Percentiles rank a stretch among this genome's conserved stretches.
Evolutionary conservation across 2,113 vertebrate genomes (phyloP).

Genomic region (Vicugna pacos): DNA sequence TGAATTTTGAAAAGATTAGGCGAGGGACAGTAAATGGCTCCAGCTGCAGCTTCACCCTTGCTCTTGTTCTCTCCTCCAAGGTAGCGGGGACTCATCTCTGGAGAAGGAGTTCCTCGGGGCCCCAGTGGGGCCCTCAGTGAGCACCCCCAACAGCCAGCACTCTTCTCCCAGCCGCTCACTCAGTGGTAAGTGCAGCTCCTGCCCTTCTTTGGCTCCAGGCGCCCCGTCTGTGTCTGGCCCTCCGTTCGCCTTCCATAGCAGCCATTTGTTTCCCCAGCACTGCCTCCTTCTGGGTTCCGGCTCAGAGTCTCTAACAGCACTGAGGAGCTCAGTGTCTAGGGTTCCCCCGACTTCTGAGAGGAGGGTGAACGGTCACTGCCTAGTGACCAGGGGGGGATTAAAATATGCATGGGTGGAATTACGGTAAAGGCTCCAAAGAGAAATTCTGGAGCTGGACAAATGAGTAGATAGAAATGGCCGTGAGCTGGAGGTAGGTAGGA

Average conservation of each 20-base stretch:
- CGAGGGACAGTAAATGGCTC: neutral
- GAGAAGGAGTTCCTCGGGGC: conserved; percentile 94
- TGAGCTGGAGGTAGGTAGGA: neutral
- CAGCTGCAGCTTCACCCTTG: conserved; percentile 54
- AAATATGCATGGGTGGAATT: neutral
- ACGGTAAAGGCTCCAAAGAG: conserved; percentile 29
- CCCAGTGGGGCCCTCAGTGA: conserved; percentile 91
- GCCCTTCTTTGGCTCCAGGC: neutral
- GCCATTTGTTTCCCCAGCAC: conserved; percentile 22
- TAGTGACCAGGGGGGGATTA: neutral
- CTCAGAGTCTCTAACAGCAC: neutral
- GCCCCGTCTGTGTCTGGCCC: neutral
- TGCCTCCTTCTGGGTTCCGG: neutral
- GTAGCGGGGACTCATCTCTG: conserved; percentile 95
- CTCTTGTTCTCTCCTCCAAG: conserved; percentile 86
- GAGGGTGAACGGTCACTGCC: neutral
- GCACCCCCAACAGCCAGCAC: conserved; percentile 95
- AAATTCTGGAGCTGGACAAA: neutral
- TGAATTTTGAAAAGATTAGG: conserved; percentile 40
- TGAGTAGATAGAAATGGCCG: neutral
- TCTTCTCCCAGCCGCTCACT: conserved; percentile 94
- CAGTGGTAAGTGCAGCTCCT: conserved; percentile 90
- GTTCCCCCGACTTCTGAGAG: conserved; percentile 36
- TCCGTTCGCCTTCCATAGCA: neutral
- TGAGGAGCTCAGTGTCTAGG: neutral